phyloP scores from a whole-genome alignment of 2,888 invertebrate genomes.

The Brachypalpus laphriformis region DNA sequence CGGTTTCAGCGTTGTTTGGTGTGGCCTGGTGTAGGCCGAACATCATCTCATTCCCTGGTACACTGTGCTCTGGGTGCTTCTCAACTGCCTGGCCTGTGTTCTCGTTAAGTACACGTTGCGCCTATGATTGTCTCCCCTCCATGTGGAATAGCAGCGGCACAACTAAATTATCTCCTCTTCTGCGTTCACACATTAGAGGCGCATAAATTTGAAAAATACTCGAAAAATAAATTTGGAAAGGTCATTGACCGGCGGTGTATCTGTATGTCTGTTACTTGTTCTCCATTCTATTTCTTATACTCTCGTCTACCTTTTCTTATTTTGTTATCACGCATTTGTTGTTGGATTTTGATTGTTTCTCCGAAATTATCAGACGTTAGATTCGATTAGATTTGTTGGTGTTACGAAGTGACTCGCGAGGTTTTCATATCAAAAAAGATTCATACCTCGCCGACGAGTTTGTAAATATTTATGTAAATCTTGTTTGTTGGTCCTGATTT shows the following conservation, averaged over 20 bases:
- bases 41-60: slow-evolving; percentile 30
- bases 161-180: slow-evolving; percentile 1
- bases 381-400: slow-evolving; percentile 22
- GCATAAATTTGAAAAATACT: slow-evolving; percentile 38
- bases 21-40: slow-evolving; percentile 9
- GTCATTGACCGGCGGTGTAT: slow-evolving; percentile 41
- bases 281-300: slow-evolving; percentile 1
- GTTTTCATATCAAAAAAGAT: neutral
- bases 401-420: neutral
- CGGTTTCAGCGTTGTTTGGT: slow-evolving; percentile 42
- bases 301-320: neutral
- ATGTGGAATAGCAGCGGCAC: slow-evolving; percentile 3
- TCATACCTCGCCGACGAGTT: neutral
- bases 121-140: neutral
- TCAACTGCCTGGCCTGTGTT: slow-evolving; percentile 13
- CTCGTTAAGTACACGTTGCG: slow-evolving; percentile 28
- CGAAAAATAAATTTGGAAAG: slow-evolving; percentile 44
- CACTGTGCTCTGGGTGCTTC: neutral
- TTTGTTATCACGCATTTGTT: slow-evolving; percentile 7
- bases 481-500: neutral
- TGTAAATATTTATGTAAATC: slow-evolving; percentile 5
- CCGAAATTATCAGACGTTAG: neutral
- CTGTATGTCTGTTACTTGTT: slow-evolving; percentile 30
- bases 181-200: slow-evolving; percentile 20
- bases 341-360: slow-evolving; percentile 7